Percentiles rank a stretch among this genome's conserved stretches.
phyloP scores from a whole-genome alignment of 2,888 invertebrate species.

The Mantis religiosa region DNA sequence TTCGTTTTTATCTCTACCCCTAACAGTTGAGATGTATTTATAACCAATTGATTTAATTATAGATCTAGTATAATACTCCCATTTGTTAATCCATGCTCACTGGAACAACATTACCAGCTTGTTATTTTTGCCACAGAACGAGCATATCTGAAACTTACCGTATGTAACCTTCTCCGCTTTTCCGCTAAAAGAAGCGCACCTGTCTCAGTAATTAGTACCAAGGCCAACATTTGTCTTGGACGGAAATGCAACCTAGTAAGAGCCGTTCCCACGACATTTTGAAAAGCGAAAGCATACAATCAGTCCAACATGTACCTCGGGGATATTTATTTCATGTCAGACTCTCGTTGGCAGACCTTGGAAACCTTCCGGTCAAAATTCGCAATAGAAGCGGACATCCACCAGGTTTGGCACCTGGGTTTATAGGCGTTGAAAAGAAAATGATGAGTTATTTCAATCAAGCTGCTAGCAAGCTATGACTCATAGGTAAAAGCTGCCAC shows the following conservation, averaged over 20 bases:
- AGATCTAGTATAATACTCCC: too few species aligned
- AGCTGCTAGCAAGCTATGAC: background rate
- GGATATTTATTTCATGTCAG: background rate
- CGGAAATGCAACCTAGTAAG: background rate
- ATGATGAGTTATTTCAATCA: background rate
- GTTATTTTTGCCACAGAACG: too few species aligned
- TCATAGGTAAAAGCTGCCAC: background rate
- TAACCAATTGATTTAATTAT: too few species aligned
- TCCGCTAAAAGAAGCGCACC: background rate
- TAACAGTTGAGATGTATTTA: too few species aligned
- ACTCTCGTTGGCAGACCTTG: background rate
- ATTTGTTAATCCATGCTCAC: too few species aligned
- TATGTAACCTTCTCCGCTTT: too few species aligned
- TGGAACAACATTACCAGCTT: too few species aligned
- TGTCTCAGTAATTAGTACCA: background rate
- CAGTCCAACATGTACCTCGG: background rate
- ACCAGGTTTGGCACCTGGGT: background rate
- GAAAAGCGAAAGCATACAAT: background rate
- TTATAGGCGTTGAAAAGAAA: background rate
- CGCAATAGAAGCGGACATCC: background rate
- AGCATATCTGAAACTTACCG: too few species aligned
- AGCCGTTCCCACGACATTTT: background rate
- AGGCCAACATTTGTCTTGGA: background rate
- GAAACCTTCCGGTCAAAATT: background rate
- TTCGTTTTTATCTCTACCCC: too few species aligned